phyloP scores from a whole-genome alignment of 2,888 invertebrate species.

The Apotomis turbidana region DNA sequence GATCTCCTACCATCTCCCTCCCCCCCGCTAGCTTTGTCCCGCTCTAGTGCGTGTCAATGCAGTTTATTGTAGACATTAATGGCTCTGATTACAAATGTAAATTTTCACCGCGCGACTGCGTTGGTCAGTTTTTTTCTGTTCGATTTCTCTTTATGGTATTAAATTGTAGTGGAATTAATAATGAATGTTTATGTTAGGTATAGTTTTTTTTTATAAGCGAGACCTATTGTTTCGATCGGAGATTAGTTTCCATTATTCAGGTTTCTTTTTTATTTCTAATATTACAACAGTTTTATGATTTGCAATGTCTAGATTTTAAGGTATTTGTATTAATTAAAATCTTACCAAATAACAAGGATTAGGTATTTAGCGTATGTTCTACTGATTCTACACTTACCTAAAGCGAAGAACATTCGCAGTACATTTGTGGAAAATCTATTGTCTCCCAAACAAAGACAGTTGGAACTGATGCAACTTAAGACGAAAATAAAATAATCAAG shows the following conservation, averaged over 20 bases:
- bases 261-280: constrained; percentile 7
- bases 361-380: neutral
- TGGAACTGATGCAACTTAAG: constrained; percentile 53
- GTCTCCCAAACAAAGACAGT: constrained; percentile 38
- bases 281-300: neutral
- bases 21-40: constrained; percentile 65
- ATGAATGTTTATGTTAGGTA: constrained; percentile 55
- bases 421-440: constrained; percentile 26
- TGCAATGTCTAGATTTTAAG: neutral
- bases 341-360: neutral
- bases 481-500: constrained; percentile 61
- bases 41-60: constrained; percentile 76
- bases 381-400: neutral
- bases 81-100: constrained; percentile 82
- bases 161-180: constrained; percentile 75
- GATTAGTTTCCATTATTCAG: constrained; percentile 18
- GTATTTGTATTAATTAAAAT: neutral
- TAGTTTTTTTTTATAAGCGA: constrained; percentile 43
- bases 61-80: constrained; percentile 83
- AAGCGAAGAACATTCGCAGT: neutral
- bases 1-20: constrained; percentile 61
- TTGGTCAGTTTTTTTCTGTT: constrained; percentile 76
- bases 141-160: constrained; percentile 77
- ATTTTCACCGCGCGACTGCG: constrained; percentile 80
- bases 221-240: constrained; percentile 37